Base-by-base conservation (phyloP, 2,797 vertebrate species). In the Chanos chanos region DNA sequence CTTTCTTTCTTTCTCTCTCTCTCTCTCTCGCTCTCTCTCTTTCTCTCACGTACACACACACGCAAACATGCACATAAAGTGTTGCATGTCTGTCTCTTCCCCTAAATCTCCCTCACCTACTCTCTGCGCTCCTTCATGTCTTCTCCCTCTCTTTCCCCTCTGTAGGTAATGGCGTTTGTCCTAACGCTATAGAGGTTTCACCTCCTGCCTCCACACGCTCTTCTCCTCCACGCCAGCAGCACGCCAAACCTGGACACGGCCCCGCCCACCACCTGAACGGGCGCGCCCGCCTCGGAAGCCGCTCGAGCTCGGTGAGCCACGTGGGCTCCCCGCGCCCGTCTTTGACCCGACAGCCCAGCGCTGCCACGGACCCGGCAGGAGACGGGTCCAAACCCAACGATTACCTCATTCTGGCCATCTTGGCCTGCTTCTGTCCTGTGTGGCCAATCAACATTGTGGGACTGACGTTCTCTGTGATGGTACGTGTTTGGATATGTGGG, bases 361-460 rank as follows among this genome's bases (percentile, higher is more conserved):
- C 54, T 1, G 65, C 82, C 18, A 81, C 72, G 4, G 75, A 77
- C 3, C 80, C 76, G 31, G 77, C 55, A 7, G 70, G 36, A 39
- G 87, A 86, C 15, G 73, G 72, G 13, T 68, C 75, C 66, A 90
- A 89, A 71, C 89, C 89, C 62, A 83, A 79, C 0, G 89, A 91
- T 77, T 91, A 87, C 75, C 87, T 91, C 65, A 67, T 91, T 61
- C 75, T 88, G 68, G 86, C 89, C 28, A 83, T 89, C 69, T 75
- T 91, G 40, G 83, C 88, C 66, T 91, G 89, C 70, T 85, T 90
- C 80, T 90, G 89, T 66, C 89, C 89, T 9, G 85, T 89, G 74
- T 91, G 89, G 88, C 89, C 89, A 15, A 84, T 90, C 80, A 91
- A 89, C 81, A 90, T 91, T 9, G 82, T 90, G 13, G 89, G 84